Base-by-base conservation (phyloP, 2,797 vertebrate genomes). In the Lepilemur ruficaudatus region DNA sequence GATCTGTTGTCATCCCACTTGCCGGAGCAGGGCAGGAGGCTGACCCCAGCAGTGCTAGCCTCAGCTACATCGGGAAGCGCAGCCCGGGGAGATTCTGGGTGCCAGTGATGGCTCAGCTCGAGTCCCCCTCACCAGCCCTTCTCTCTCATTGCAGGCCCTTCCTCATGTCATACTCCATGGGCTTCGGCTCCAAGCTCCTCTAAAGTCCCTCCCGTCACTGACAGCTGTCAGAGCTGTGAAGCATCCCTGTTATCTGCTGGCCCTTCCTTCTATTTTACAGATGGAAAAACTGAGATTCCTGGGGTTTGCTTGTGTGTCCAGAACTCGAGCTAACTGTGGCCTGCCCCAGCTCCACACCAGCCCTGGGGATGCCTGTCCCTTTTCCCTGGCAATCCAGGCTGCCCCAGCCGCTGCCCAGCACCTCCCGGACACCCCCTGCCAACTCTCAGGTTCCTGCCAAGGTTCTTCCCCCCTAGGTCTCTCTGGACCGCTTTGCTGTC, bases 401-500 rank as follows among this genome's bases (percentile, higher is more conserved):
- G 82, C 80, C 38, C 55, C n/a, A 79, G 86, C 35, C 32, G 55
- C 80, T 55, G 67, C 73, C 65, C 41, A 22, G 35, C n/a, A 5
- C 0, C 46, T 11, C 13, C 48, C 9, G 2, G 20, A 23, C n/a
- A 2, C 48, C n/a, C 9, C 61, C 18, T 28, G 28, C 15, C 41
- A 41, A 20, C 52, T 67, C 20, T 38, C 75, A 18, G 75, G 67
- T 86, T 93, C 84, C 85, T 85, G 73, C 57, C 82, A 67, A 70
- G 43, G 50, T 43, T 86, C 61, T 52, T 17, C 72, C 35, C 55
- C 55, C 35, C 35, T 3, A 0, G 81, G 63, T 92, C 88, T 94
- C 96, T 75, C 85, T 32, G 76, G 93, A 93, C 89, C 13, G 0
- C 79, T 96, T 94, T 89, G 63, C 81, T 72, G 25, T 79, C 86